A percentile compares a stretch with the other conserved stretches of the same genome.
Conservation (phyloP, 2,113 vertebrate genomes). For the Rhinogobius similis region DNA sequence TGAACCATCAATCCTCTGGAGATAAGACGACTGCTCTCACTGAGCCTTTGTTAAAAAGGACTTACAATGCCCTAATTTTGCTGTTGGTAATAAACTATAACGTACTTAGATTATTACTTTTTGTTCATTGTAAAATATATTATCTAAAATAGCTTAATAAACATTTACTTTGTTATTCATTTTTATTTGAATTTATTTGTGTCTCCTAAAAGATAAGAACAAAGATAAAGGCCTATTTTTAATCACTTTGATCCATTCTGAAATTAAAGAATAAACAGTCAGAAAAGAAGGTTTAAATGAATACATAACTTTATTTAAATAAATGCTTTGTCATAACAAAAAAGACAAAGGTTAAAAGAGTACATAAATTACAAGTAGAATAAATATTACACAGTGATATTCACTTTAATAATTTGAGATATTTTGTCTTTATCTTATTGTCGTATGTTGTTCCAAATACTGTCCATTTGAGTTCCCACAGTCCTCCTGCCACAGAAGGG, state of each 20-base stretch:
- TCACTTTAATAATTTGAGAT: conserved; percentile 98
- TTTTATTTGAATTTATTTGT: no score
- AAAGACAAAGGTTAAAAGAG: conserved; percentile 99
- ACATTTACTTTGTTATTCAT: no score
- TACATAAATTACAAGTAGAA: conserved; percentile 99
- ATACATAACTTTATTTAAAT: conserved; percentile 99
- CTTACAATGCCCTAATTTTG: no score
- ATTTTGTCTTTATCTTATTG: conserved; percentile 77
- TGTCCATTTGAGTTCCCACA: conserved; percentile 84
- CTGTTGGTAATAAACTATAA: no score
- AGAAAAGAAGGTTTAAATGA: conserved; percentile 76
- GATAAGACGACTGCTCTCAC: no score
- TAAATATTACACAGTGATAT: conserved; percentile 99
- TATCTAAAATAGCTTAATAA: no score
- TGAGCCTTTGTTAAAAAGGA: no score
- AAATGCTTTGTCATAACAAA: conserved; percentile 99
- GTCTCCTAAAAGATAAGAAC: no score
- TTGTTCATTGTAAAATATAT: no score
- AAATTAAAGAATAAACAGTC: conserved; percentile 12
- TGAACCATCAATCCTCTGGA: no score
- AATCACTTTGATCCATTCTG: not conserved
- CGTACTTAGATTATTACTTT: no score
- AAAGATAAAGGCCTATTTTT: not conserved
- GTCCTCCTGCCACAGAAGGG: conserved; percentile 82
- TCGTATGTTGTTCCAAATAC: conserved; percentile 89